Evolutionary conservation across 2,888 invertebrate genomes (phyloP), one percentile per base, ranked within the genome.

Genomic region (Orthonychiurus folsomi): DNA sequence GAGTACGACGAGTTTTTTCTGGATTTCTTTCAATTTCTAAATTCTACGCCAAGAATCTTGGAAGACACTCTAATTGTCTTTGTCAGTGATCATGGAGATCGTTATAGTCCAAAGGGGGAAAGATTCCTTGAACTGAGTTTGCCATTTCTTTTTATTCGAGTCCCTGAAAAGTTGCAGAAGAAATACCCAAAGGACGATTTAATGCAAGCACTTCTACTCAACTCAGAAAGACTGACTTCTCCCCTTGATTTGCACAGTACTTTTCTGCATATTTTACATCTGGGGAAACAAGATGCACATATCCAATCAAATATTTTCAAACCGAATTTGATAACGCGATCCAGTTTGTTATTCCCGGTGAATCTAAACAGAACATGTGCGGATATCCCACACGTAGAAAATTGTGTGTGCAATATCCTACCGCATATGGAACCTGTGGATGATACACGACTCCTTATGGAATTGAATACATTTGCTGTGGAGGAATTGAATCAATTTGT

Each of bases 191-290:
- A 78, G 3, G 80, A 83, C 65, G 81, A 81, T 3, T 37, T 37
- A 15, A 15, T 9, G 5, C 77, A 78, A 27, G 81, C 83, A 25
- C 74, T 88, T 26, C 77, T 78, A 52, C 73, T 78, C 0, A 89
- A 89, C 74, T 81, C 82, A 56, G 81, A 84, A 72, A 15, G 9
- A 5, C 76, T 89, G 59, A 82, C 85, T 0, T 86, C 86, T n/a
- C 88, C 88, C 0, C 89, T 84, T 73, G 89, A 89, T 73, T 74
- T 89, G 0, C 84, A 86, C 73, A 81, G 86, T 76, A 89, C 88
- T 9, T 37, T 64, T 24, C 50, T 47, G 12, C 64, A 64, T 27
- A 3, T 61, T n/a, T 55, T 64, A 1, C 1, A 12, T 24, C 28
- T 64, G 21, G 9, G 23, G 5, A 2, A 12, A 20, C 0, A 21